Evolutionary conservation across 1,140 invertebrate genomes (phyloP), one percentile per base, ranked within the genome.

Genomic region (Panagrolaimus sp.): DNA sequence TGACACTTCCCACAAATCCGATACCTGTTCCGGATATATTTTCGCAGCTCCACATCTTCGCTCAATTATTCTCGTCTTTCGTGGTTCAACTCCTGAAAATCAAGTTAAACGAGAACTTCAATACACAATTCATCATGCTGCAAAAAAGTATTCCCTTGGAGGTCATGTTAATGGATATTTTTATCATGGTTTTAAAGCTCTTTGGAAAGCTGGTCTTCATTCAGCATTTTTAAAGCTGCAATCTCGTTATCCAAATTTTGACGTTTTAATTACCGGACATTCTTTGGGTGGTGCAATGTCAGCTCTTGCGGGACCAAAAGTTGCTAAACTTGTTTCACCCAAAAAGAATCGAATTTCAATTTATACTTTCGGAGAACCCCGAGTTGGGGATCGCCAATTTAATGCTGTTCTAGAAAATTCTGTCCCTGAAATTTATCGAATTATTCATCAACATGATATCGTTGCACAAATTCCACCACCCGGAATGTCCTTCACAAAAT

Each of bases 231-330:
- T 76, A 12, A 26, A 52, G 7, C 4, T 63, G 26, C 46, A 74
- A 43, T 24, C 38, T 10, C 24, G 67, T 15, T 14, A 78, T 52
- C 73, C 73, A 32, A 58, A 21, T 62, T 78, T 74, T 47, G 69
- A 78, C 52, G 63, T 78, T 66, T 79, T 75, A 74, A 17, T 47
- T 12, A 78, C 77, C 43, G 76, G 76, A 15, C 77, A 78, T 63
- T 78, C 77, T 26, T 68, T 78, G 26, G 77, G 76, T 38, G 76
- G 64, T 3, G 38, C 15, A 5, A 15, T 78, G 21, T 77, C 76
- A 17, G 71, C 76, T 12, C 55, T 78, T 4, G 74, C 71, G 5
- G 76, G 71, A 15, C 55, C 65, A 8, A 58, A 73, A 44, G 24
- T 79, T n/a, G 65, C 77, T 44, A 67, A 17, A 14, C 21, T 44